Conservation (phyloP, 1,140 invertebrate genomes). For the Helicoverpa armigera region DNA sequence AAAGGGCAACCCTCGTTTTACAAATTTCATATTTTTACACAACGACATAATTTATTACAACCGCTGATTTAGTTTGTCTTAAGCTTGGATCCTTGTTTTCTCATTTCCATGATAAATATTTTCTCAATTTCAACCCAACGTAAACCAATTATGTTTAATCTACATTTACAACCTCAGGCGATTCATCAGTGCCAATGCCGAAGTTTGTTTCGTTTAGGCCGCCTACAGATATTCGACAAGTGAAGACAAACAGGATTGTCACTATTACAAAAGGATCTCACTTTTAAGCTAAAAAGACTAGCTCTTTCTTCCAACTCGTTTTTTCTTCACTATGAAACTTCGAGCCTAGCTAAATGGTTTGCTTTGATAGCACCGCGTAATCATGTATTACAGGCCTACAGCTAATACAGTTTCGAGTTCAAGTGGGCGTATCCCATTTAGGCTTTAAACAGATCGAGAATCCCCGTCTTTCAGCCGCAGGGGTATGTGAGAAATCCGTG, state of each 20-base stretch:
- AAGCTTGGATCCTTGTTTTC: slow-evolving; percentile 39
- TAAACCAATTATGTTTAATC: slow-evolving; percentile 52
- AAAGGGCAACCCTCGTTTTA: slow-evolving; percentile 12
- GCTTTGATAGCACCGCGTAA: no score
- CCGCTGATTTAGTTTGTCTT: slow-evolving; percentile 45
- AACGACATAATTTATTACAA: slow-evolving; percentile 42
- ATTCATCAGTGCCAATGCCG: slow-evolving; percentile 27
- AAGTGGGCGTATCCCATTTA: slow-evolving; percentile 23
- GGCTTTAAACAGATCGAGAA: slow-evolving; percentile 36
- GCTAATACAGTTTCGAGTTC: slow-evolving; percentile 26
- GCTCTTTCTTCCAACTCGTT: no score
- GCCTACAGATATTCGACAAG: background rate
- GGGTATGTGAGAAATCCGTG: slow-evolving; percentile 49
- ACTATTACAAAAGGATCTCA: no score
- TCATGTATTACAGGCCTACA: background rate
- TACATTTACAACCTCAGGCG: slow-evolving; percentile 29
- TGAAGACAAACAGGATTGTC: background rate
- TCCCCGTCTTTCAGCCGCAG: slow-evolving; percentile 47
- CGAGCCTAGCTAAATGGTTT: no score
- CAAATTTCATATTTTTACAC: slow-evolving; percentile 40
- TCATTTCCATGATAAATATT: slow-evolving; percentile 51
- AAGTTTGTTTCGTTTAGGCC: slow-evolving; percentile 23
- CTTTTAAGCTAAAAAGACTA: no score
- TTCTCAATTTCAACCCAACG: slow-evolving; percentile 45
- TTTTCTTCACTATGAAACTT: no score